These are phyloP conservation scores for Drosophila subsilvestris DNA, from an alignment of 2,888 invertebrate genomes.

Conservation along the genomic window DNA sequence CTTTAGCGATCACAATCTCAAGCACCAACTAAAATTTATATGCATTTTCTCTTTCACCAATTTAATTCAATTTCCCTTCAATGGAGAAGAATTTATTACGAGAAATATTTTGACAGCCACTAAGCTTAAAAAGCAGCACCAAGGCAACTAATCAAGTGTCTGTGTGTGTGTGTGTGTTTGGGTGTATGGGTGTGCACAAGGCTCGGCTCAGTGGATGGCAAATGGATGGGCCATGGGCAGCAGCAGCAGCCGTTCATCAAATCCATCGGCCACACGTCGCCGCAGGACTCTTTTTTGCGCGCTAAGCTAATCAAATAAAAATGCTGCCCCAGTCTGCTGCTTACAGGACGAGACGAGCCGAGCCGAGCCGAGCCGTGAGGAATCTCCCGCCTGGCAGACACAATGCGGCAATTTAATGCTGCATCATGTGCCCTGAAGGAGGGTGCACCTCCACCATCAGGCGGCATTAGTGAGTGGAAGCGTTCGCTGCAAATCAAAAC, in stretches of 20 bases:
- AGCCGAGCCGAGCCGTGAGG: slow-evolving; percentile 18
- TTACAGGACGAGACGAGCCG: neutral
- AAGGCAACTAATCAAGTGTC: slow-evolving; percentile 72
- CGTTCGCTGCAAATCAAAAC: slow-evolving; percentile 84
- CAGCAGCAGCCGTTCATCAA: slow-evolving; percentile 75
- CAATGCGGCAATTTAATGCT: slow-evolving; percentile 84
- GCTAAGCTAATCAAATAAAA: slow-evolving; percentile 80
- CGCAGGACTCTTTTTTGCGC: slow-evolving; percentile 70
- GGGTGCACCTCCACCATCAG: slow-evolving; percentile 47
- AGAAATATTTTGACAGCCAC: slow-evolving; percentile 82
- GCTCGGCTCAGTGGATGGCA: slow-evolving; percentile 1
- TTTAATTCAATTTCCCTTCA: slow-evolving; percentile 60
- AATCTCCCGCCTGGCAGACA: slow-evolving; percentile 67
- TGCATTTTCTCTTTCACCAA: slow-evolving; percentile 32
- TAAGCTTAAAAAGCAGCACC: slow-evolving; percentile 73
- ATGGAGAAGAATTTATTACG: slow-evolving; percentile 74
- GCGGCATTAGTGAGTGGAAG: slow-evolving; percentile 49
- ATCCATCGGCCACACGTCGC: slow-evolving; percentile 78
- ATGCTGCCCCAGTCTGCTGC: slow-evolving; percentile 43
- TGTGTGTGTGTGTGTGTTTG: slow-evolving; percentile 7
- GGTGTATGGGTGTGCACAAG: neutral
- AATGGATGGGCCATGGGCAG: slow-evolving; percentile 6
- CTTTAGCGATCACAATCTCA: slow-evolving; percentile 22
- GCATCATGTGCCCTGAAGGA: slow-evolving; percentile 79
- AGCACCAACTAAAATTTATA: slow-evolving; percentile 51